Evolutionary conservation across 2,113 vertebrate species (phyloP).

Genomic region (Trinectes maculatus): DNA sequence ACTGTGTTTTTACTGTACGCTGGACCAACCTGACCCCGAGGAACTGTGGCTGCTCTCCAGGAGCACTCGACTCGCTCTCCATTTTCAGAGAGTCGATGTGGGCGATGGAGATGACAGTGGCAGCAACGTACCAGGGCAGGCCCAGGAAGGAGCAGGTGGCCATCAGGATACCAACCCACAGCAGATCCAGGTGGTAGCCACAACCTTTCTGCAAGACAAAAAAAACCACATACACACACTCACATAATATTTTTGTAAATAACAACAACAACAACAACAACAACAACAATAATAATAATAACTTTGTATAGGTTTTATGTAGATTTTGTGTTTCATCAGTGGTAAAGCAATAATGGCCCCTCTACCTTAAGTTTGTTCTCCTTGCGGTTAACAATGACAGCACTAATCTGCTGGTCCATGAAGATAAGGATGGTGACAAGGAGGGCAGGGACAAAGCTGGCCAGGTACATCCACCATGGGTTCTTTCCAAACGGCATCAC

Average conservation of each 20-base stretch:
- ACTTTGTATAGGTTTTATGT: neutral
- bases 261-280: neutral
- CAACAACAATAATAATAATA: neutral
- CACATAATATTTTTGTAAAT: too few relatives aligned
- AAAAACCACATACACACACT: neutral
- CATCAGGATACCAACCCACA: slow-evolving; percentile 96
- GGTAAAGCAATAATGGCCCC: neutral
- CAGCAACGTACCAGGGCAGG: slow-evolving; percentile 96
- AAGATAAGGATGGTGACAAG: slow-evolving; percentile 98
- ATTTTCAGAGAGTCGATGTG: slow-evolving; percentile 98
- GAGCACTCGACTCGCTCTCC: slow-evolving; percentile 96
- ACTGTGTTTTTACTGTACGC: neutral
- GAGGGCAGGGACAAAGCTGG: slow-evolving; percentile 90
- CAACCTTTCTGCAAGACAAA: slow-evolving; percentile 92
- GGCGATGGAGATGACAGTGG: slow-evolving; percentile 97
- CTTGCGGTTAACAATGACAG: slow-evolving; percentile 95
- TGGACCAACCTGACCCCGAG: slow-evolving; percentile 91
- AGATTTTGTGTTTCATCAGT: neutral
- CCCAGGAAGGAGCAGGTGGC: slow-evolving; percentile 93
- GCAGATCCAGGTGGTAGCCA: slow-evolving; percentile 95
- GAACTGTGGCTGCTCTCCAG: slow-evolving; percentile 95
- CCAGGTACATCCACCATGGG: slow-evolving; percentile 95
- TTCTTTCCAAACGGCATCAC: slow-evolving; percentile 96
- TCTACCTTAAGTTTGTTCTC: slow-evolving; percentile 93
- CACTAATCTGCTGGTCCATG: slow-evolving; percentile 99